These are phyloP conservation scores for Pardalotus punctatus DNA, from an alignment of 2,113 vertebrate genomes.

Conservation along the genomic window DNA sequence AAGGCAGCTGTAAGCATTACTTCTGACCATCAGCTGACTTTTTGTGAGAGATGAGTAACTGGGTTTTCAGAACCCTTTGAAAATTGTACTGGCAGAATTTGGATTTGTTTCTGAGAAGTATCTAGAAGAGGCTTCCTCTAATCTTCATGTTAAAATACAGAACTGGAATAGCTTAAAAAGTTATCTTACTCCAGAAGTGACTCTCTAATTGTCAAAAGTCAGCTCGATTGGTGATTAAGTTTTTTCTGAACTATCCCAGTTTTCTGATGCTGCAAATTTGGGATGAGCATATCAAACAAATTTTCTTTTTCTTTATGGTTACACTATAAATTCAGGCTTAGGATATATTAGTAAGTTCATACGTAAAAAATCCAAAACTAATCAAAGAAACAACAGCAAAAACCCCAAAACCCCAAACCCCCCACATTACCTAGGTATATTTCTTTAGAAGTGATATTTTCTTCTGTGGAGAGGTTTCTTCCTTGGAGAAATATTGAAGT, in stretches of 20 bases:
- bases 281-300: neutral
- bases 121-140: neutral
- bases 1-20: neutral
- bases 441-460: neutral
- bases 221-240: neutral
- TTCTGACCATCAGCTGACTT: neutral
- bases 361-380: neutral
- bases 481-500: neutral
- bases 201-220: neutral
- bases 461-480: neutral
- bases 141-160: neutral
- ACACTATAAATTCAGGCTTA: neutral
- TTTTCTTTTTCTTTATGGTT: neutral
- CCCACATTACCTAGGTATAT: neutral
- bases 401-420: too few species aligned
- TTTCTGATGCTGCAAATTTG: neutral
- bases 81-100: neutral
- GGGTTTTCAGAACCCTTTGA: neutral
- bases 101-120: neutral
- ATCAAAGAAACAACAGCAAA: neutral
- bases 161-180: neutral
- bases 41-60: neutral
- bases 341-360: neutral
- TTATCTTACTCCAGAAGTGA: neutral
- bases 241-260: neutral